Percentiles rank a stretch among this genome's conserved stretches.
These are phyloP conservation scores for Gavialis gangeticus DNA, from an alignment of 2,113 vertebrate genomes.

Conservation along the genomic window DNA sequence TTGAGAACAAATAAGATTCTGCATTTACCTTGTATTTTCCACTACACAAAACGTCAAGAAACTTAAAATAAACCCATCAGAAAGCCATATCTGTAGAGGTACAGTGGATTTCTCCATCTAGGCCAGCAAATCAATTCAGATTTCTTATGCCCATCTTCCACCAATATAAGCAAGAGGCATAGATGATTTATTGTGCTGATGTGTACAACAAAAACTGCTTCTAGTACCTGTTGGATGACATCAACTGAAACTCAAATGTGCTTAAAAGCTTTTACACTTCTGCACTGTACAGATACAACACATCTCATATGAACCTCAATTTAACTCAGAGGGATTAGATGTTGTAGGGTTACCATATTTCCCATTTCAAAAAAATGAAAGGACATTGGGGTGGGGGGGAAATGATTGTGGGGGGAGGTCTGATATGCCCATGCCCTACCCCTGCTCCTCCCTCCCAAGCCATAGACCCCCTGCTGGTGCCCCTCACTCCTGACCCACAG, in stretches of 20 bases:
- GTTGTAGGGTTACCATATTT: too few relatives aligned
- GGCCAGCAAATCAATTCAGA: background rate
- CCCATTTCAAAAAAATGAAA: too few relatives aligned
- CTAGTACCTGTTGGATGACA: background rate
- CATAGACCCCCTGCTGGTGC: too few relatives aligned
- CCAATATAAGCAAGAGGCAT: accelerated
- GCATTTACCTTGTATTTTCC: background rate
- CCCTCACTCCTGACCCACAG: too few relatives aligned
- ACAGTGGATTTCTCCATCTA: background rate
- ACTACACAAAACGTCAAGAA: background rate
- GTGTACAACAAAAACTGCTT: background rate
- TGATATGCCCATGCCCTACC: too few relatives aligned
- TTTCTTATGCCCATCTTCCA: background rate
- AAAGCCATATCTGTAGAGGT: background rate
- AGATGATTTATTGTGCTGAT: background rate
- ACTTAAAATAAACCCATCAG: background rate
- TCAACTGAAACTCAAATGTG: too few relatives aligned
- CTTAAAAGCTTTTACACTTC: too few relatives aligned
- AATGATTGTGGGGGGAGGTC: too few relatives aligned
- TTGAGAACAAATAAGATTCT: too few relatives aligned
- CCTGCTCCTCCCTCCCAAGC: too few relatives aligned
- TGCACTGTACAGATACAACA: background rate
- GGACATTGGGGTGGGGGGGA: too few relatives aligned
- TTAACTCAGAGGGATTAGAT: background rate
- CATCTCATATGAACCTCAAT: background rate